These are phyloP conservation scores for Lycocorax pyrrhopterus DNA, from an alignment of 2,113 vertebrate species.

Conservation along the genomic window DNA sequence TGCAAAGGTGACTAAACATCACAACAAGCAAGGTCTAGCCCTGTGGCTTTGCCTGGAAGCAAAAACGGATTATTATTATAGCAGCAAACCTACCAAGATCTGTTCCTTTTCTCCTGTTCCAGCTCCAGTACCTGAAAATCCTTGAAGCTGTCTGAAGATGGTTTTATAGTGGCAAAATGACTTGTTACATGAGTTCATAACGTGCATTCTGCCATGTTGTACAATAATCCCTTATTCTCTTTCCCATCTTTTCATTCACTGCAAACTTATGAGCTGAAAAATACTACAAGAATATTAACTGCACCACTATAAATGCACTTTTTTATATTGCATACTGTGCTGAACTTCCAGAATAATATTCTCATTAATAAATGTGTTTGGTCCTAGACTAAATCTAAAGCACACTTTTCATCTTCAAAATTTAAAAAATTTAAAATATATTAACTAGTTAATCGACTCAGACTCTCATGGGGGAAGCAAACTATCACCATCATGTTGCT, in stretches of 20 bases:
- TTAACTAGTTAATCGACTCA: background rate
- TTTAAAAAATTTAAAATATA: background rate
- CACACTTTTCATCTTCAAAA: background rate
- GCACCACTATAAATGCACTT: background rate
- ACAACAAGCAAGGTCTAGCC: constrained; percentile 58
- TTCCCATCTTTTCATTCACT: background rate
- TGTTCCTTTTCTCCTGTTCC: constrained; percentile 53
- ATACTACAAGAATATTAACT: background rate
- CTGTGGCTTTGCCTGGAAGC: constrained; percentile 45
- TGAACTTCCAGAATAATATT: background rate
- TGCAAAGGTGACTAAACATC: constrained; percentile 66
- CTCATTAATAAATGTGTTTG: background rate
- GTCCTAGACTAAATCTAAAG: background rate
- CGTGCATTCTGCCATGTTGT: background rate
- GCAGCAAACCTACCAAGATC: constrained; percentile 28
- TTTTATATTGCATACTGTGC: background rate
- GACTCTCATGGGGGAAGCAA: background rate
- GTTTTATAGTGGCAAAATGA: constrained; percentile 18
- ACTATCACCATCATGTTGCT: background rate
- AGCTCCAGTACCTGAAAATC: constrained; percentile 26
- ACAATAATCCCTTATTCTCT: background rate
- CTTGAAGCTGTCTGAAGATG: constrained; percentile 25
- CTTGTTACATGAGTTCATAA: background rate
- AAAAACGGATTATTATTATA: constrained; percentile 36
- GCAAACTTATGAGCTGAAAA: background rate